These are phyloP conservation scores for Odontomyia ornata DNA, from an alignment of 2,888 invertebrate species.

Conservation along the genomic window DNA sequence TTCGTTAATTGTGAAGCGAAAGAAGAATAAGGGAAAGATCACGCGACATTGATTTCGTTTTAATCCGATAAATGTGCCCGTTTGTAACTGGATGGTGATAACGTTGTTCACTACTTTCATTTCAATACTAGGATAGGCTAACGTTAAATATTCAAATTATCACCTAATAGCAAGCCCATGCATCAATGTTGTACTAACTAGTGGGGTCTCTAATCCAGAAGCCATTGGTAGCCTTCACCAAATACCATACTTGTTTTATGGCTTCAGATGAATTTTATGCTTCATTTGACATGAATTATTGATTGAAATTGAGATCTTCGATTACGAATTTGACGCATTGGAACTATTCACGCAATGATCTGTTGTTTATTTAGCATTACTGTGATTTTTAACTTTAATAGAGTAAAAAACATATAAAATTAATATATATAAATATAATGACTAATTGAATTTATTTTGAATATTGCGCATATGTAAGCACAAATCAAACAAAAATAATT, in stretches of 20 bases:
- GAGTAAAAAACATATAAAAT: background rate
- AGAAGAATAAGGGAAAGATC: conserved; percentile 47
- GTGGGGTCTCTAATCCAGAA: no score
- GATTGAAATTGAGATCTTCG: background rate
- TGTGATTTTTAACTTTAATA: conserved; percentile 38
- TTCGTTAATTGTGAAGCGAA: conserved; percentile 45
- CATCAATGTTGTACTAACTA: no score
- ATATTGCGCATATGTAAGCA: background rate
- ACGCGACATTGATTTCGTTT: conserved; percentile 38
- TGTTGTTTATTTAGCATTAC: conserved; percentile 41
- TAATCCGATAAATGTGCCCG: background rate
- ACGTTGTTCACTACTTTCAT: no score
- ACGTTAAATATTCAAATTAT: background rate
- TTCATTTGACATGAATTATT: background rate
- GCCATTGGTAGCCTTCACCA: no score
- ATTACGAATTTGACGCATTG: background rate
- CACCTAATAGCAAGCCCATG: background rate
- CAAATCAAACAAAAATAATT: background rate
- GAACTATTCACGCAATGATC: background rate
- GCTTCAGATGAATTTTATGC: no score
- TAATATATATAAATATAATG: conserved; percentile 20
- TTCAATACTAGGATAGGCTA: background rate
- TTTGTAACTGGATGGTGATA: background rate
- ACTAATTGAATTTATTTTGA: conserved; percentile 35
- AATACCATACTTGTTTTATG: no score